These are phyloP conservation scores for Elymnias hypermnestra DNA, from an alignment of 1,140 invertebrate genomes.

Conservation along the genomic window DNA sequence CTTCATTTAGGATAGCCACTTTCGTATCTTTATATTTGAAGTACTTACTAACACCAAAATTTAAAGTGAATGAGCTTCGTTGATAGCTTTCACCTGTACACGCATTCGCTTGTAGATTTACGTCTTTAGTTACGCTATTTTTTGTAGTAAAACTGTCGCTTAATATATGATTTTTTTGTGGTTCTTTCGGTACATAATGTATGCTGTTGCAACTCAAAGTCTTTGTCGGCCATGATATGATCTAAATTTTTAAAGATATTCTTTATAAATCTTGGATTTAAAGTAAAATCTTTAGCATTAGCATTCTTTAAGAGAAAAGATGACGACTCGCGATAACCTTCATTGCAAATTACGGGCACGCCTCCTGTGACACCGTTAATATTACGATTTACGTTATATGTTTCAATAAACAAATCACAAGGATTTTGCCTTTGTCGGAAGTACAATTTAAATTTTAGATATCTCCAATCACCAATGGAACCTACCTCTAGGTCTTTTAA, in stretches of 20 bases:
- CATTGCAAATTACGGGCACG: conserved; percentile 56
- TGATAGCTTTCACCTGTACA: too few species aligned
- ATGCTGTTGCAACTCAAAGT: neutral
- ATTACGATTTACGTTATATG: conserved; percentile 50
- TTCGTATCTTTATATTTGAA: conserved; percentile 3
- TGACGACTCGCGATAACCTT: conserved; percentile 42
- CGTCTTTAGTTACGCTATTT: too few species aligned
- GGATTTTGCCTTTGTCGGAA: conserved; percentile 48
- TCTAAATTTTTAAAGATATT: too few species aligned
- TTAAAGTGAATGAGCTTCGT: too few species aligned
- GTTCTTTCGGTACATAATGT: too few species aligned
- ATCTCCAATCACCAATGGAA: conserved; percentile 21
- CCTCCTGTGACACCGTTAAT: conserved; percentile 44
- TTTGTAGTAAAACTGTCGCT: too few species aligned
- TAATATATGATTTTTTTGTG: too few species aligned
- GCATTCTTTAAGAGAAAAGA: conserved; percentile 49
- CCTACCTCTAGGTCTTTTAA: too few species aligned
- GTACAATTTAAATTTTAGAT: conserved; percentile 33
- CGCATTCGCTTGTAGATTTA: too few species aligned
- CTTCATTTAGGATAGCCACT: conserved; percentile 39
- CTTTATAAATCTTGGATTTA: too few species aligned
- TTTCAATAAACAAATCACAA: conserved; percentile 59
- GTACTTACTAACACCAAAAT: too few species aligned
- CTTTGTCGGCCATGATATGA: too few species aligned
- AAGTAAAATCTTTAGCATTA: conserved; percentile 41